Base-by-base conservation (phyloP, 2,113 vertebrate genomes). In the Bubalus kerabau region DNA sequence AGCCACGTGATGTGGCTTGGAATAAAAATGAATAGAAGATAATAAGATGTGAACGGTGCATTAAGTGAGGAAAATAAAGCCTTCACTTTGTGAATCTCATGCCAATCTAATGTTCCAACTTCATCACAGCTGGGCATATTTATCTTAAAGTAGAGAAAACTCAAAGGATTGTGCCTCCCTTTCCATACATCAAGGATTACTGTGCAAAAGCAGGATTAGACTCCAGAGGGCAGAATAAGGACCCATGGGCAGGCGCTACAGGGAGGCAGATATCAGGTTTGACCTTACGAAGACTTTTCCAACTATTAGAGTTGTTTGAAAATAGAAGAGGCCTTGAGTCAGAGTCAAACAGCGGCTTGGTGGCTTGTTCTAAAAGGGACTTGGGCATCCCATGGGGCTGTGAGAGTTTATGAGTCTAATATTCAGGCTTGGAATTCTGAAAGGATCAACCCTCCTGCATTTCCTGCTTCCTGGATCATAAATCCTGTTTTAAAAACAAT, bases 401-500 rank as follows among this genome's bases (percentile, higher is more conserved):
- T 84, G 50, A 95, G 21, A 93, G 71, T 87, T 81, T 90, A 3
- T 82, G 56, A 84, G 62, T 80, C 28, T 43, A 71, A 95, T 87
- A 74, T 62, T 74, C 57, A 52, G 57, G 28, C 32, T 56, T 96
- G 90, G 46, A 94, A 81, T 93, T 84, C 57, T 80, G 11, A 78
- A 91, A 83, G 67, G 84, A 81, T 71, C 48, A 86, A 54, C 14
- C 9, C 4, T 96, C 32, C 57, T n/a, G 14, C 23, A 15, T 85
- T 93, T 92, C 54, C 59, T 91, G 36, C 59, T 84, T 93, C 87
- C 82, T 91, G 87, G 62, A 36, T 89, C 52, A 59, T 91, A 94
- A 94, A 57, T 93, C 86, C 24, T 43, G 40, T 85, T 93, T 95
- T 52, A 82, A 16, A 95, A 90, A n/a, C 40, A 93, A 76, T 71